Conservation (phyloP, 2,113 vertebrate species). For the Ramphastos sulfuratus region DNA sequence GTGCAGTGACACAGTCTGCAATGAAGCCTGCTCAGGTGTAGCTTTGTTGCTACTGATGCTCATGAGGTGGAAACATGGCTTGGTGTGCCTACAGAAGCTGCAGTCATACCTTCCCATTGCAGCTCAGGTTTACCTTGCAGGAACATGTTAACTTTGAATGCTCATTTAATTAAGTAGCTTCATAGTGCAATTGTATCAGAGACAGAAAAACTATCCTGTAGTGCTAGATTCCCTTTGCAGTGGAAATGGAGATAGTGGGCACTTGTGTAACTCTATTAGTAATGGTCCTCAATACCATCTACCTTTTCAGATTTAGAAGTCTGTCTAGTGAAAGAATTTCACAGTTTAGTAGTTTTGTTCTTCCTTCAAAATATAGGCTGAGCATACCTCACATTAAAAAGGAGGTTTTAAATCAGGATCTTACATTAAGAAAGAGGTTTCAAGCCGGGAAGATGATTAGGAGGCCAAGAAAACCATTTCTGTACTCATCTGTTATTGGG, state of each 20-base stretch:
- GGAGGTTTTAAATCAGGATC: too few relatives aligned
- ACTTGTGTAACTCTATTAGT: neutral
- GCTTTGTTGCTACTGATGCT: neutral
- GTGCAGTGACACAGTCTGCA: neutral
- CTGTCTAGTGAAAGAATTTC: neutral
- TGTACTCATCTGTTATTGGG: neutral
- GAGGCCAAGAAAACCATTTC: neutral
- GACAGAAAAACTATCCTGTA: neutral
- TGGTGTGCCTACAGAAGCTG: neutral
- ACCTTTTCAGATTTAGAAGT: neutral
- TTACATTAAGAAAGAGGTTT: neutral
- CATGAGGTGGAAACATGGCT: neutral
- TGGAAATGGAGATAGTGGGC: neutral
- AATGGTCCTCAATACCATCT: neutral
- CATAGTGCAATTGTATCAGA: neutral
- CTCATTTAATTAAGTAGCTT: constrained; percentile 44
- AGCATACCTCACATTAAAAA: neutral
- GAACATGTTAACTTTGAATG: neutral
- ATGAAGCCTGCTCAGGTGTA: neutral
- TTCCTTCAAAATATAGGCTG: neutral
- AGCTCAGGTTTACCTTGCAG: neutral
- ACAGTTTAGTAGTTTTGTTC: neutral
- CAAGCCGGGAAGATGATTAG: neutral
- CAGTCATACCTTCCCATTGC: neutral
- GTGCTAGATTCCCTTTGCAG: neutral